Conservation (phyloP, 53 echinoderm and acorn worm genomes). For the Holothuria leucospilota region DNA sequence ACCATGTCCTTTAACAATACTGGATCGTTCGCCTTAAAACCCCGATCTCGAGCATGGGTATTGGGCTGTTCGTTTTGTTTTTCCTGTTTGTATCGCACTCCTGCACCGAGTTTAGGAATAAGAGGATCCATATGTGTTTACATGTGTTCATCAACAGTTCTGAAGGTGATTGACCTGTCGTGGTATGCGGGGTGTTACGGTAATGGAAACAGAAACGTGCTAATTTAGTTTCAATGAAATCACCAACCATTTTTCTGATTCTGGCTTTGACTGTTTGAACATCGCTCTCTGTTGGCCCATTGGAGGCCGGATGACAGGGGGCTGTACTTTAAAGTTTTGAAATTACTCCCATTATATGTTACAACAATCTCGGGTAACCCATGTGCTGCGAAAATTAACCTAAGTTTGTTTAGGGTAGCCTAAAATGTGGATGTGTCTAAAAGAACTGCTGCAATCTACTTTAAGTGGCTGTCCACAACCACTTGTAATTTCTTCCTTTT, state of each 20-base stretch:
- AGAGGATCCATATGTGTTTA: constrained; percentile 41
- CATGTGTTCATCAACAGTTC: constrained; percentile 50
- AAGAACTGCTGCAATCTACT: constrained; percentile 51
- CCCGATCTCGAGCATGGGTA: background rate
- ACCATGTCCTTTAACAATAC: too few relatives aligned
- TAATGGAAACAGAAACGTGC: constrained; percentile 25
- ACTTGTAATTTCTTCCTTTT: background rate
- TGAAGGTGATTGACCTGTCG: constrained; percentile 40
- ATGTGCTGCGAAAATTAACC: constrained; percentile 40
- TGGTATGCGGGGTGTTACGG: constrained; percentile 50
- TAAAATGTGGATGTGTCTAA: constrained; percentile 52
- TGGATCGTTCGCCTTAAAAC: background rate
- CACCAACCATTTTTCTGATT: constrained; percentile 42
- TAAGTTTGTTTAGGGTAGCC: constrained; percentile 4
- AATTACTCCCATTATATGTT: constrained; percentile 51
- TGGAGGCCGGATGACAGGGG: constrained; percentile 42
- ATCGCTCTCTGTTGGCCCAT: constrained; percentile 18
- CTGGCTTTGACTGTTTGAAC: constrained; percentile 54
- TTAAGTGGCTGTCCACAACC: constrained; percentile 60
- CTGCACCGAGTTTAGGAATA: constrained; percentile 29
- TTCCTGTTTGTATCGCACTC: background rate
- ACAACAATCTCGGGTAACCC: constrained; percentile 60
- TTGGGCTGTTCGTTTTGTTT: background rate
- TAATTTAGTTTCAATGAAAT: constrained; percentile 29
- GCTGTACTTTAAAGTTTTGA: constrained; percentile 47